Conservation (phyloP, 2,797 vertebrate species). For the Hapalemur alaotrensis region DNA sequence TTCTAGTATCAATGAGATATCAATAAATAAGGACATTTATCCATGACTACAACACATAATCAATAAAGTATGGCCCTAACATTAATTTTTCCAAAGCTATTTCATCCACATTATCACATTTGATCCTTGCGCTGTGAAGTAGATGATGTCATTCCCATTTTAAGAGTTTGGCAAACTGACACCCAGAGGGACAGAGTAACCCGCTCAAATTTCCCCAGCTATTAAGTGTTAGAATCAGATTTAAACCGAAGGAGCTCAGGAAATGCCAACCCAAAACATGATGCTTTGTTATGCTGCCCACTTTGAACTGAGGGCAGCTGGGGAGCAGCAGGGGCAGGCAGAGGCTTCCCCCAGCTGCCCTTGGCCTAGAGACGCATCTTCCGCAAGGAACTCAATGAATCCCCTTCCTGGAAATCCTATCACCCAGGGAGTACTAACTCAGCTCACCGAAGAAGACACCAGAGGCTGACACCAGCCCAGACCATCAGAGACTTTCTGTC, state of each 20-base stretch:
- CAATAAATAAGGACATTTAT: not conserved
- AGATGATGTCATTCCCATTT: not conserved
- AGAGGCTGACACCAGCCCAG: not conserved
- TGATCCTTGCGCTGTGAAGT: not conserved
- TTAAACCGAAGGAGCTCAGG: not conserved
- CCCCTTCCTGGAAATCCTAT: not conserved
- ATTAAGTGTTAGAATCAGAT: not conserved
- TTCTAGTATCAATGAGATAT: not conserved
- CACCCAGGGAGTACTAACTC: not conserved
- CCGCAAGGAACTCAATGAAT: not conserved
- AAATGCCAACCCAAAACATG: not conserved
- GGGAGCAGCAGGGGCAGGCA: not conserved
- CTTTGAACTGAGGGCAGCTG: not conserved
- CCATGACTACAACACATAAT: not conserved
- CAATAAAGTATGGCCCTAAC: not conserved
- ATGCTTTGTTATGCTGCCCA: not conserved
- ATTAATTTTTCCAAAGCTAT: not conserved
- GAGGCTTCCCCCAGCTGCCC: not conserved
- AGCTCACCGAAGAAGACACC: not conserved
- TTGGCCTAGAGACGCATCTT: not conserved
- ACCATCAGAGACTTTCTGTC: not conserved
- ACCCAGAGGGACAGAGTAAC: not conserved
- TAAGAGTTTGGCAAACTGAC: conserved; percentile 8
- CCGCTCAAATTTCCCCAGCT: not conserved
- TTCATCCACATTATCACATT: not conserved